phyloP scores from a whole-genome alignment of 2,888 invertebrate species.

The Buathra laborator region DNA sequence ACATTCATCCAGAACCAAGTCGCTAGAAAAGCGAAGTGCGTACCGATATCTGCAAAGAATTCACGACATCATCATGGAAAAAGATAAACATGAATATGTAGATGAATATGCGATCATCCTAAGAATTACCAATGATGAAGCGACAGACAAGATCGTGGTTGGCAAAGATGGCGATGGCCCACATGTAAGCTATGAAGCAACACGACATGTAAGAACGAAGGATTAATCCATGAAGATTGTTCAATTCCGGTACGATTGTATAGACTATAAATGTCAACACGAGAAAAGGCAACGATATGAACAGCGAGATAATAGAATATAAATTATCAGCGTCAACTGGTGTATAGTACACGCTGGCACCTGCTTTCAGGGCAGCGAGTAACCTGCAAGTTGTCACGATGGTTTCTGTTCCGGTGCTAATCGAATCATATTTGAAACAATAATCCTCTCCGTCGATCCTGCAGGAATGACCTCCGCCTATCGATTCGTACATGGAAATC shows the following conservation, averaged over 20 bases:
- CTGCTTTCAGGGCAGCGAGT: neutral
- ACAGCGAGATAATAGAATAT: neutral
- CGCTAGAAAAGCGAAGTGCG: neutral
- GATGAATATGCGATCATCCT: neutral
- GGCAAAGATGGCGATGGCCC: neutral
- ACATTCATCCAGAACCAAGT: slow-evolving; percentile 16
- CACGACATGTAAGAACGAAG: neutral
- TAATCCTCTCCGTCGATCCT: neutral
- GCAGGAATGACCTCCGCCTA: neutral
- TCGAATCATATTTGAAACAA: neutral
- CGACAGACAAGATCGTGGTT: neutral
- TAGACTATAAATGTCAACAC: neutral
- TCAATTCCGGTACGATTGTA: neutral
- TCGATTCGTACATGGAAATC: neutral
- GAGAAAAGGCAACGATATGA: neutral
- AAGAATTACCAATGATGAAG: neutral
- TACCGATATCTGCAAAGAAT: neutral
- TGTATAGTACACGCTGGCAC: neutral
- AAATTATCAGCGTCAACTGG: neutral
- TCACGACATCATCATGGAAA: neutral
- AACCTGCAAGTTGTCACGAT: neutral
- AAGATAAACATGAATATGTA: too few relatives aligned
- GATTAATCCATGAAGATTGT: neutral
- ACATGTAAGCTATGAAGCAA: neutral
- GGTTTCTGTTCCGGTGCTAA: neutral